Evolutionary conservation across 2,797 vertebrate genomes (phyloP), one percentile per base, ranked within the genome.

Genomic region (Hyperoplus immaculatus): DNA sequence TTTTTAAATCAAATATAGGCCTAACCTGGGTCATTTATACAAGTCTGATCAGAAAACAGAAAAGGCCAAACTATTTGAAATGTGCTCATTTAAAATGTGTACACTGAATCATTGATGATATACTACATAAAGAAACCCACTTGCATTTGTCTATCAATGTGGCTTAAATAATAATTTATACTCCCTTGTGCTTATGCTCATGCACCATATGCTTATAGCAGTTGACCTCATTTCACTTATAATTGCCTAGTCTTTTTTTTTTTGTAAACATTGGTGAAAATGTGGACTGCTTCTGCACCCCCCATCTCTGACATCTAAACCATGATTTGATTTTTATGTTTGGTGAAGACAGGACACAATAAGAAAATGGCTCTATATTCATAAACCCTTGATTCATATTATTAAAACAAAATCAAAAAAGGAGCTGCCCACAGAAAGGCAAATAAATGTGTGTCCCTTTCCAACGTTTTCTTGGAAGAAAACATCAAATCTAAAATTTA

Each of bases 221-320:
- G 63, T 16, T 91, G 88, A 89, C 87, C 89, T 84, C 46, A 0
- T 88, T 90, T 88, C 67, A 76, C 39, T 50, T 4, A 42, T 36
- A 53, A 54, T 59, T 68, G 36, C 15, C 18, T 18, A 41, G 39
- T 76, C 50, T 65, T 87, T 68, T 77, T 46, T 46, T 13, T 64
- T 38, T 1, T 1, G 0, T 3, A 72, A 74, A 81, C 61, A 41
- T 46, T 8, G 2, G 63, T 66, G 16, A 50, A 66, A 83, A 68
- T 42, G 16, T 59, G 46, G 14, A 41, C 15, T 71, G 62, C 12
- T 61, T 4, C 1, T 61, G 5, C 0, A 70, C 18, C 4, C 21
- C 50, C 36, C 14, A n/a, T 58, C 15, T 45, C 8, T 55, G 3
- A 58, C 49, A 38, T 51, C 11, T 21, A 70, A 81, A 64, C 16